Base-by-base conservation (phyloP, 2,888 invertebrate species). In the Drosophila flavopinicola region DNA sequence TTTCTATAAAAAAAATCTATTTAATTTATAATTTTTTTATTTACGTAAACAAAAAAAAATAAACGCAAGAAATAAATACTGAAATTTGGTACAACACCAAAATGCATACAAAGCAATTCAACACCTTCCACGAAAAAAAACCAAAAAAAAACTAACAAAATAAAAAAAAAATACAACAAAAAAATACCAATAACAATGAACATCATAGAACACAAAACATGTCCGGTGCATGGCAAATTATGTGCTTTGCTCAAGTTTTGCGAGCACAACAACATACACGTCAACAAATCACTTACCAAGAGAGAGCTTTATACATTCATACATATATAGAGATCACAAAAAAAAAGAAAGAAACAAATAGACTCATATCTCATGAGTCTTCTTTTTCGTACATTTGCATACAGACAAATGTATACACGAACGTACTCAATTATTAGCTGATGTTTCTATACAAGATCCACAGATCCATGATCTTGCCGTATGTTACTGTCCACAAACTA, bases 161-260 rank as follows among this genome's bases (percentile, higher is more conserved):
- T 51, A 51, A 41, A 49, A 66, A 63, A 70, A 66, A 66, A 37
- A 63, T 45, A 66, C 35, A 44, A 25, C 27, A 52, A 63, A 64
- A 41, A 63, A 63, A 60, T 70, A 68, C 75, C 82, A 75, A 85
- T 78, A 85, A 78, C 69, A 82, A 85, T 73, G 72, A 79, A 73
- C 68, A 80, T 73, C 73, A 72, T 56, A 60, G 71, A 85, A 86
- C 73, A 83, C 70, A 67, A 68, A 75, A 78, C 88, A 85, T 83
- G 83, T 72, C 68, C 69, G 80, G 76, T 85, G 85, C 74, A 65
- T 65, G 53, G 71, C 47, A 74, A 73, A 87, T 87, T 88, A 76
- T 78, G 88, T 85, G 88, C 88, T 87, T 84, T 74, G 88, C 85
- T 73, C 54, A 39, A 56, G 67, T 75, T 20, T 70, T 66, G 52